Base-by-base conservation (phyloP, 1,140 invertebrate species). In the Cotesia typhae region DNA sequence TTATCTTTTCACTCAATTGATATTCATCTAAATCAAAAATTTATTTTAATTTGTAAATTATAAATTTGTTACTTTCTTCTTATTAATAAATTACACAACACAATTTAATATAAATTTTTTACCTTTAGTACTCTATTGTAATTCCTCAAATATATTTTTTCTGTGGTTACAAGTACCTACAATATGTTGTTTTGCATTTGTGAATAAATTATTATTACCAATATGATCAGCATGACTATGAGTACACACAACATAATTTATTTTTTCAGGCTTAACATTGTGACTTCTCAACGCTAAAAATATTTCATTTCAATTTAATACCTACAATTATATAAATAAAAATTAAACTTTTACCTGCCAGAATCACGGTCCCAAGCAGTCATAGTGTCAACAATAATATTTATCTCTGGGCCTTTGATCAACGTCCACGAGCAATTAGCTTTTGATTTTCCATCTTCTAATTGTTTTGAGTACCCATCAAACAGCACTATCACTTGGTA, bases 201-300 rank as follows among this genome's bases (percentile, higher is more conserved):
- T 80, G 82, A 98, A 99, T 55, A 98, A 88, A 88, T 98, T 96
- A 80, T 97, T 95, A 82, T 98, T 98, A 64, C 97, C 96, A 76
- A 92, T 92, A 80, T 98, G 96, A 88, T 98, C 96, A 0, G 94
- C 93, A 88, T 98, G 96, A 0, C 95, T 94, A 87, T 98, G 96
- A 41, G 95, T 96, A 75, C 92, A 94, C 12, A 98, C 87, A 3
- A 97, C 93, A 84, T 91, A 94, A 78, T 94, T 81, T 38, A 98
- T 92, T 74, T 96, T 88, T 17, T 91, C 87, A 4, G 90, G 88
- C 4, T 76, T 81, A 10, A 95, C 41, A 7, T 88, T 82, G 65
- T 92, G 81, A 52, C 85, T 79, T 41, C 80, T 72, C 60, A 96
- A 85, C 67, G 89, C 92, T 94, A 73, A 87, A 87, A 78, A 68